Base-by-base conservation (phyloP, 2,888 invertebrate genomes). In the Eupithecia tripunctaria region DNA sequence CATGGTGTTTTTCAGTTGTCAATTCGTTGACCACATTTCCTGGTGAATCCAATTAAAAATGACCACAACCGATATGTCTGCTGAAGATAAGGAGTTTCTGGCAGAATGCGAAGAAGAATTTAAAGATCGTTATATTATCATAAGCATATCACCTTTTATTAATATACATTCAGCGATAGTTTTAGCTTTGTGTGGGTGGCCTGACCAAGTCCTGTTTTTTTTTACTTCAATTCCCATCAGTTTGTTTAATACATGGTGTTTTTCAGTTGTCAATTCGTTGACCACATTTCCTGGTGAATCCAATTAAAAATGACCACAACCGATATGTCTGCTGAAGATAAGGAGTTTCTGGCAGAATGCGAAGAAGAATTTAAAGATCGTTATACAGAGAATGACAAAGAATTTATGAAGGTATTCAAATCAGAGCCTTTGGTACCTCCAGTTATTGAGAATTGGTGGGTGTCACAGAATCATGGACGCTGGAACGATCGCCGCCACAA, bases 41-140 rank as follows among this genome's bases (percentile, higher is more conserved):
- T 66, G 68, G 71, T 69, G 73, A 62, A 14, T 64, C 67, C 21
- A 60, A 82, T 72, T 77, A 80, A 82, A 71, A 64, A 91, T 90
- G 91, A 77, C 89, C 65, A 70, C 83, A 41, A 67, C 70, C 66
- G 86, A 88, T 66, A 79, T 96, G 43, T 95, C 95, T 15, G 91
- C 91, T 27, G 95, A 95, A 80, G 96, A 96, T 78, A 85, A 94
- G 68, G 94, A 95, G 64, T 96, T 96, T 80, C 82, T 96, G 68
- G 94, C 92, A 7, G 93, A 95, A 83, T 96, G 96, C 83, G 96
- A 96, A 81, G 94, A 95, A 74, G 95, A 96, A 83, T 95, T 96
- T 67, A 94, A 95, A 79, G 88, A 95, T 74, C 95, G 96, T 76
- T 96, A 91, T 80, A 96, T n/a, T n/a, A n/a, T n/a, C n/a, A n/a